These are phyloP conservation scores for Embiotoca jacksoni DNA, from an alignment of 2,113 vertebrate genomes.

Conservation along the genomic window DNA sequence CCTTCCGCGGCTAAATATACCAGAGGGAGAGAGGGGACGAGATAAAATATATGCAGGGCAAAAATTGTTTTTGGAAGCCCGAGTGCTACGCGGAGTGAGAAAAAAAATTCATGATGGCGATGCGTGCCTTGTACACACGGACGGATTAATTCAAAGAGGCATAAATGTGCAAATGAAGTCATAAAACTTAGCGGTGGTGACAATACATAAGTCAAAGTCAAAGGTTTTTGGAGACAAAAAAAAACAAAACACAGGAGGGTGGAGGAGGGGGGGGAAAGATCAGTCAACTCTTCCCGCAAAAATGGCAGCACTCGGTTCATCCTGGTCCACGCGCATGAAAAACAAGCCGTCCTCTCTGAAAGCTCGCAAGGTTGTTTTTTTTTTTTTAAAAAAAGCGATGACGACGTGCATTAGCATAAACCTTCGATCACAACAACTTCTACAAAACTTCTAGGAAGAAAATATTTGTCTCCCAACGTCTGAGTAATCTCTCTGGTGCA, in stretches of 20 bases:
- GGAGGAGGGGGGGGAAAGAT: neutral
- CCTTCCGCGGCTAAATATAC: conserved; percentile 54
- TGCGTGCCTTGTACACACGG: conserved; percentile 50
- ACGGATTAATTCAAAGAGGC: conserved; percentile 57
- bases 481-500: no score
- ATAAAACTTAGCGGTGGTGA: conserved; percentile 54
- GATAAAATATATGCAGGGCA: conserved; percentile 61
- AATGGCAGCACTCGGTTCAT: conserved; percentile 5
- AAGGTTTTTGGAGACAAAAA: conserved; percentile 47
- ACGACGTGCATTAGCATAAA: no score
- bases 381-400: no score
- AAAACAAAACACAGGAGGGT: no score
- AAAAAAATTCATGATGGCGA: conserved; percentile 32
- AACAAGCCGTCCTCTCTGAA: neutral
- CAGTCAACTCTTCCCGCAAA: conserved; percentile 40
- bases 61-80: conserved; percentile 51
- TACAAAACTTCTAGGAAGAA: no score
- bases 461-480: no score
- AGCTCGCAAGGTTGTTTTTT: no score
- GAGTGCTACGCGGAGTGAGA: neutral
- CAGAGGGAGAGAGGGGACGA: conserved; percentile 16
- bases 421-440: no score
- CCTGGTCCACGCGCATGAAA: conserved; percentile 30
- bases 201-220: conserved; percentile 46
- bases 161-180: conserved; percentile 67